These are phyloP conservation scores for Cyphomyrus plagiostoma DNA, from an alignment of 2,113 vertebrate species.

Conservation along the genomic window DNA sequence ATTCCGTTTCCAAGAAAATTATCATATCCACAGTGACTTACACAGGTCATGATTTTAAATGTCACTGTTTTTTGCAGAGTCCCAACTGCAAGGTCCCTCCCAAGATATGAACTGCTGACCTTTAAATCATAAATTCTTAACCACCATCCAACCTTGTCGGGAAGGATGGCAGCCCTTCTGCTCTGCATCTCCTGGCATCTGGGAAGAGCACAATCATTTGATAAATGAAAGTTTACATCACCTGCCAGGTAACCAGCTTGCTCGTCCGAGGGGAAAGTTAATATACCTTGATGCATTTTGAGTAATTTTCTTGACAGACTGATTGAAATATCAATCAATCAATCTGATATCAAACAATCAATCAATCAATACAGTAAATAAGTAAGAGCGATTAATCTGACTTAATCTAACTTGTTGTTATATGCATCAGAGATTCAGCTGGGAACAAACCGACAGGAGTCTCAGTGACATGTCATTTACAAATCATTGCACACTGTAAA, in stretches of 20 bases:
- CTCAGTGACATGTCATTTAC: neutral
- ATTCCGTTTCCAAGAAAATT: neutral
- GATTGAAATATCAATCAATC: slow-evolving; percentile 12
- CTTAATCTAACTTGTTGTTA: neutral
- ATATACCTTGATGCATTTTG: neutral
- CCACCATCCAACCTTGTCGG: neutral
- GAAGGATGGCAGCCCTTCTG: neutral
- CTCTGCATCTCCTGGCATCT: too few relatives aligned
- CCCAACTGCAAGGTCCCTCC: neutral
- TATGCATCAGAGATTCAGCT: neutral
- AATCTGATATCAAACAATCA: neutral
- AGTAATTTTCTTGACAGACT: neutral
- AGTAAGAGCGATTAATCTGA: neutral
- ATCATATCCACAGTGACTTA: slow-evolving; percentile 5
- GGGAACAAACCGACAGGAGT: neutral
- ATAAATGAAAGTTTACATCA: neutral
- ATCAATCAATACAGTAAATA: neutral
- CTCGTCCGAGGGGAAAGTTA: neutral
- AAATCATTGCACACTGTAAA: neutral
- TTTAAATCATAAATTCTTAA: neutral
- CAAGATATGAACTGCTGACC: neutral
- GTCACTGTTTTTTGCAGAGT: neutral
- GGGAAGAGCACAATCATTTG: neutral
- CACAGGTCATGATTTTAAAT: slow-evolving; percentile 1
- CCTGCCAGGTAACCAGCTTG: neutral